phyloP scores from a whole-genome alignment of 2,113 vertebrate genomes.

The Platysteira castanea region DNA sequence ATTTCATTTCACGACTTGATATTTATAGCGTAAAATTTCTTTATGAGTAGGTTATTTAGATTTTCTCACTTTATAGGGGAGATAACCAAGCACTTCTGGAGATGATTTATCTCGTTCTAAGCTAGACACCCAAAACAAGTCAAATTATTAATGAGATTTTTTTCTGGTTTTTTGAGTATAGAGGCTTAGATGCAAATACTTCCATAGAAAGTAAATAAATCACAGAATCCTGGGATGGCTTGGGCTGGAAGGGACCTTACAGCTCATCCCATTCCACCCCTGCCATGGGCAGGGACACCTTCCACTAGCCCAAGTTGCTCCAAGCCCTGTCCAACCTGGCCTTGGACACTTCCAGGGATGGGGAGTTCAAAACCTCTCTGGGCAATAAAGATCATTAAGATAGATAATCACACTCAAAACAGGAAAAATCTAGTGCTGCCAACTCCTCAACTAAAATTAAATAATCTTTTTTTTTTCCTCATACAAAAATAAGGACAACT shows the following conservation, averaged over 20 bases:
- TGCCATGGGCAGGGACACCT: background rate
- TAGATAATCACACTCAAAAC: background rate
- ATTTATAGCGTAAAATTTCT: background rate
- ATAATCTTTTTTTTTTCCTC: background rate
- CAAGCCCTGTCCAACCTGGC: rapidly evolving
- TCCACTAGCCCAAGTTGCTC: rapidly evolving
- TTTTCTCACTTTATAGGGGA: background rate
- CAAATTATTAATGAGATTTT: background rate
- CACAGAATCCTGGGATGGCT: background rate
- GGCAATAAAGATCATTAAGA: background rate
- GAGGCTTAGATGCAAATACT: background rate
- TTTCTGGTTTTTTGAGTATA: background rate
- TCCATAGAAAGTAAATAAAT: background rate
- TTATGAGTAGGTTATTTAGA: background rate
- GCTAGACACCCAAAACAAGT: background rate
- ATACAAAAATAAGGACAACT: background rate
- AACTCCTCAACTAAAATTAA: background rate
- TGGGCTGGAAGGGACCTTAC: background rate
- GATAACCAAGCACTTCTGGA: background rate
- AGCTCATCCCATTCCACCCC: rapidly evolving
- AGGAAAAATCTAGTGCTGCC: background rate
- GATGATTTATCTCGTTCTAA: background rate
- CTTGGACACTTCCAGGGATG: background rate
- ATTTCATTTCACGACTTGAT: background rate
- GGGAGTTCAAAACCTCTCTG: background rate